Conservation (phyloP, 1,140 invertebrate species). For the Rhopalosiphum maidis region DNA sequence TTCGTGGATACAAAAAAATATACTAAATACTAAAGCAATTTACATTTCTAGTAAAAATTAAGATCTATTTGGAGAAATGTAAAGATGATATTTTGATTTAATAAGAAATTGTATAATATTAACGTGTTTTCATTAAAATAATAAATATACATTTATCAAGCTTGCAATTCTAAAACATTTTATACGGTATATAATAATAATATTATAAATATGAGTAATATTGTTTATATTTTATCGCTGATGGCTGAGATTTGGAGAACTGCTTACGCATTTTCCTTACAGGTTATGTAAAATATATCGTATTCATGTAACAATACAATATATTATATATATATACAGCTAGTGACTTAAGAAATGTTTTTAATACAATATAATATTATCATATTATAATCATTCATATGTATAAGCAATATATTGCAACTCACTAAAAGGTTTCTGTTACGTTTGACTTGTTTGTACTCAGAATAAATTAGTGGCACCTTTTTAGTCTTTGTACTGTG, state of each 20-base stretch:
- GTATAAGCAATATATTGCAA: not conserved
- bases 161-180: no score
- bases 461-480: not conserved
- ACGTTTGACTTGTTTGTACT: not conserved
- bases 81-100: no score
- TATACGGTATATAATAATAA: no score
- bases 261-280: not conserved
- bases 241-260: not conserved
- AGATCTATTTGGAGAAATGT: not conserved
- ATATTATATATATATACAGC: not conserved
- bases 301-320: not conserved
- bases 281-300: no score
- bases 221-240: not conserved
- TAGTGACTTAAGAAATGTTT: not conserved
- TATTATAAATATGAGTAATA: no score
- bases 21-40: not conserved
- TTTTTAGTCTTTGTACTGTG: not conserved
- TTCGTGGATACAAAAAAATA: not conserved
- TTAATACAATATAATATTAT: not conserved
- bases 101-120: no score
- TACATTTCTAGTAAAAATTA: not conserved
- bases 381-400: not conserved
- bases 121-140: no score
- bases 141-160: no score
- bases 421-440: not conserved